A percentile compares a stretch with the other conserved stretches of the same genome.
These are phyloP conservation scores for Cosmia pyralina DNA, from an alignment of 2,888 invertebrate genomes.

Conservation along the genomic window DNA sequence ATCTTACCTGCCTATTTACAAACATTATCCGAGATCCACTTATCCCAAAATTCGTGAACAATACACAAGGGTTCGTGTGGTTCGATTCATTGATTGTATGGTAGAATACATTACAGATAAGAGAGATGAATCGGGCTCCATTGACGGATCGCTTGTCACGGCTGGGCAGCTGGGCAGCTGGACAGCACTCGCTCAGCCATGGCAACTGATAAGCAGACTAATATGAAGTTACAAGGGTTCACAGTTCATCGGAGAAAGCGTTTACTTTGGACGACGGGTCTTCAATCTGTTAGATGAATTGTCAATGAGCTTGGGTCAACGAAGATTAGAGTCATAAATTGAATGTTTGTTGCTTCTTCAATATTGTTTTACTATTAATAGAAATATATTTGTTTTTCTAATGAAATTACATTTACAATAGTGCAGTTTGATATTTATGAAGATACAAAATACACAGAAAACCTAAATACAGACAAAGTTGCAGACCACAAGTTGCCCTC, in stretches of 20 bases:
- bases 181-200: slow-evolving; percentile 58
- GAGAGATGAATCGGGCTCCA: slow-evolving; percentile 57
- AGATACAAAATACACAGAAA: not conserved
- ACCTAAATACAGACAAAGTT: not conserved
- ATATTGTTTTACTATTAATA: too few species aligned
- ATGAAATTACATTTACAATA: not conserved
- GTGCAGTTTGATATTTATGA: not conserved
- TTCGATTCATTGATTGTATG: slow-evolving; percentile 41
- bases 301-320: slow-evolving; percentile 22
- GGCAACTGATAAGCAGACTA: slow-evolving; percentile 49
- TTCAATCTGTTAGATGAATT: slow-evolving; percentile 28
- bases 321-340: not conserved
- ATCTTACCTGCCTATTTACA: slow-evolving; percentile 34
- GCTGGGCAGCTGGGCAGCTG: slow-evolving; percentile 24
- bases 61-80: slow-evolving; percentile 41
- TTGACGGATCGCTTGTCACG: slow-evolving; percentile 56
- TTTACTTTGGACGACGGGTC: slow-evolving; percentile 19
- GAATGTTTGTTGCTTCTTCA: not conserved
- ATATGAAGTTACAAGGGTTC: slow-evolving; percentile 57
- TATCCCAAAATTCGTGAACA: slow-evolving; percentile 52
- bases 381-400: not conserved
- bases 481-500: not conserved
- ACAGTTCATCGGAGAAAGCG: slow-evolving; percentile 52
- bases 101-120: slow-evolving; percentile 67
- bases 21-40: slow-evolving; percentile 44